phyloP scores from a whole-genome alignment of 2,888 invertebrate species.

The Lasioglossum oenotherae region DNA sequence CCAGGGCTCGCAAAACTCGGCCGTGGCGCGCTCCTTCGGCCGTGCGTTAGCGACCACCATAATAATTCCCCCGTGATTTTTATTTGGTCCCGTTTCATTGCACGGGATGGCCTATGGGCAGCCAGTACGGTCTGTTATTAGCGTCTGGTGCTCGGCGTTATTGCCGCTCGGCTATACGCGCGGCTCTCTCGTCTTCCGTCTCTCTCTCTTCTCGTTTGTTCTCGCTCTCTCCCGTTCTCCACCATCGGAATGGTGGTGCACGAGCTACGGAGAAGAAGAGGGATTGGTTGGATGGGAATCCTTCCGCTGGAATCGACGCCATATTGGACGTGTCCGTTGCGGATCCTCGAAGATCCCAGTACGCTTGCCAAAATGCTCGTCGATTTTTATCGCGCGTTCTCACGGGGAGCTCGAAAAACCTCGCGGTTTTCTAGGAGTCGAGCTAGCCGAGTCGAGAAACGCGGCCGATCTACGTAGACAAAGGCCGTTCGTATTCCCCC shows the following conservation, averaged over 20 bases:
- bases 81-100: slow-evolving; percentile 83
- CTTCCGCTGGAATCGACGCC: slow-evolving; percentile 75
- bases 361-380: background rate
- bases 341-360: slow-evolving; percentile 38
- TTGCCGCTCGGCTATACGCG: slow-evolving; percentile 81
- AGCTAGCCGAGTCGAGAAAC: background rate
- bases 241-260: slow-evolving; percentile 72
- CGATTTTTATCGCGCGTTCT: background rate
- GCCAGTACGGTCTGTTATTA: slow-evolving; percentile 84
- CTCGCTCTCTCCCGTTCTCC: slow-evolving; percentile 58
- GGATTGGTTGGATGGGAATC: slow-evolving; percentile 79
- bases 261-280: slow-evolving; percentile 73
- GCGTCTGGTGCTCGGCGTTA: slow-evolving; percentile 84
- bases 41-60: slow-evolving; percentile 81
- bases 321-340: slow-evolving; percentile 66
- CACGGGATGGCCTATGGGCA: slow-evolving; percentile 84
- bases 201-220: slow-evolving; percentile 32
- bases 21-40: slow-evolving; percentile 45
- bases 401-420: rapidly evolving
- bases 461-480: background rate
- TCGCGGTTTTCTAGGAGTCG: background rate
- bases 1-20: slow-evolving; percentile 51
- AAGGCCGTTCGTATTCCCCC: background rate
- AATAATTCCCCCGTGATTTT: slow-evolving; percentile 83
- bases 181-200: slow-evolving; percentile 65